These are phyloP conservation scores for Amphiprion percula DNA, from an alignment of 2,113 vertebrate species.

Conservation along the genomic window DNA sequence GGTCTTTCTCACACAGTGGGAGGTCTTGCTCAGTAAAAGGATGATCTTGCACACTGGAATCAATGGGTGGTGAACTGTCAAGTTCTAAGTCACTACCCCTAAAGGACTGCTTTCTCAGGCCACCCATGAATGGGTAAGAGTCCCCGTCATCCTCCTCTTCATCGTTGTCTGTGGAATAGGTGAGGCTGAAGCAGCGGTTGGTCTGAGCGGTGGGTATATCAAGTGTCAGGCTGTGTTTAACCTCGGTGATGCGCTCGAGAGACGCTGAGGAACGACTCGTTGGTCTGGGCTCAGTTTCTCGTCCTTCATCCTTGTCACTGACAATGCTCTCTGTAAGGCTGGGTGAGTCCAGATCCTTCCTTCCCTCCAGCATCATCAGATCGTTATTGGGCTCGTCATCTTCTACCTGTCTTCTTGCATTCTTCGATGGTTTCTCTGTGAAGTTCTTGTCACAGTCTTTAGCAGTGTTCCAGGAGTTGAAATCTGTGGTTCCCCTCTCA, in stretches of 20 bases:
- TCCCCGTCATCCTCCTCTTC: slow-evolving; percentile 81
- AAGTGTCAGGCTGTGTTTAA: slow-evolving; percentile 82
- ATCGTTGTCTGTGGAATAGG: slow-evolving; percentile 88
- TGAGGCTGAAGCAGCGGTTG: slow-evolving; percentile 88
- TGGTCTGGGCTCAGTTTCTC: slow-evolving; percentile 75
- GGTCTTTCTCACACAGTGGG: slow-evolving; percentile 74
- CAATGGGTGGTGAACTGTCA: slow-evolving; percentile 80
- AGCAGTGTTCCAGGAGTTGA: slow-evolving; percentile 26
- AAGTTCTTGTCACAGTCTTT: slow-evolving; percentile 70
- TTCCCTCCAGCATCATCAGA: slow-evolving; percentile 76
- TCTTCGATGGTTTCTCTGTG: slow-evolving; percentile 63
- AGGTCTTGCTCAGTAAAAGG: slow-evolving; percentile 65
- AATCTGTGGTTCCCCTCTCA: slow-evolving; percentile 35
- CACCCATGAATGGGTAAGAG: slow-evolving; percentile 78
- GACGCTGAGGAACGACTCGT: slow-evolving; percentile 73
- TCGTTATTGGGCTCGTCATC: slow-evolving; percentile 84
- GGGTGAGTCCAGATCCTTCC: slow-evolving; percentile 80
- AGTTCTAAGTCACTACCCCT: slow-evolving; percentile 76
- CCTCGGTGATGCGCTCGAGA: slow-evolving; percentile 84
- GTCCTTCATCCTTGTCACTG: slow-evolving; percentile 83
- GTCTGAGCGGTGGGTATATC: slow-evolving; percentile 89
- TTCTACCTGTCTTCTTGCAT: slow-evolving; percentile 65
- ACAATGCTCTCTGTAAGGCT: slow-evolving; percentile 79
- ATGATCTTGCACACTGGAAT: slow-evolving; percentile 76
- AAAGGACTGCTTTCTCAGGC: slow-evolving; percentile 80